These are phyloP conservation scores for Atlantisia rogersi DNA, from an alignment of 2,113 vertebrate species.

Conservation along the genomic window DNA sequence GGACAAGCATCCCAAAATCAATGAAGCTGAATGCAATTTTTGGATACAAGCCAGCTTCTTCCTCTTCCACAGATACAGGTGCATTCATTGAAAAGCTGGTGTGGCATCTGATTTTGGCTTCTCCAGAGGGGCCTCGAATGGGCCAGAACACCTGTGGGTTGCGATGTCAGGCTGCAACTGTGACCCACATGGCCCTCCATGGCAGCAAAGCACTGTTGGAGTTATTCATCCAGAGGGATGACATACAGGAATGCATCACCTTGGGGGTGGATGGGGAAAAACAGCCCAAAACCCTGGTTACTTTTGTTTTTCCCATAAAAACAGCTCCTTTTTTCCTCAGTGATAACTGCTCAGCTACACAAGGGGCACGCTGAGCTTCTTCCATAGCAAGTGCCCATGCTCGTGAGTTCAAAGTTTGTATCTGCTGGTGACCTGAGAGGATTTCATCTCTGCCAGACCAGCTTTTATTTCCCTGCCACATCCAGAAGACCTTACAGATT, in stretches of 20 bases:
- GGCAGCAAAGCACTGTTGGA: not conserved
- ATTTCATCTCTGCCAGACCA: not conserved
- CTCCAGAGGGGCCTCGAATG: not conserved
- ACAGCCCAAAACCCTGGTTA: not conserved
- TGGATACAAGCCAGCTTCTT: not conserved
- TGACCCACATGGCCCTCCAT: fast-evolving
- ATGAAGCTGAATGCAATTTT: not conserved
- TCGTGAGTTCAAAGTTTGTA: fast-evolving
- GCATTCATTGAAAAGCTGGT: not conserved
- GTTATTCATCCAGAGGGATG: not conserved
- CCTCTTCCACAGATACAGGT: not conserved
- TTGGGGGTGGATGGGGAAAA: not conserved
- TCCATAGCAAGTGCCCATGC: fast-evolving
- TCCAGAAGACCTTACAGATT: not conserved
- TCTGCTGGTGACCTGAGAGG: not conserved
- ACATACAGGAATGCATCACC: not conserved
- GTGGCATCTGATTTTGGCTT: not conserved
- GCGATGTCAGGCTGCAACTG: not conserved
- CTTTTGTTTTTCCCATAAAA: not conserved
- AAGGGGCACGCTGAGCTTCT: not conserved
- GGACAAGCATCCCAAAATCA: not conserved
- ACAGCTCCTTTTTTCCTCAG: not conserved
- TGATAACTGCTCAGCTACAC: not conserved
- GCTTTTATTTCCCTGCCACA: not conserved
- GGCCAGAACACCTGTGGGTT: not conserved